Percentiles rank a stretch among this genome's conserved stretches.
Evolutionary conservation across 1,140 invertebrate genomes (phyloP).

Genomic region (Brachystomella parvula): DNA sequence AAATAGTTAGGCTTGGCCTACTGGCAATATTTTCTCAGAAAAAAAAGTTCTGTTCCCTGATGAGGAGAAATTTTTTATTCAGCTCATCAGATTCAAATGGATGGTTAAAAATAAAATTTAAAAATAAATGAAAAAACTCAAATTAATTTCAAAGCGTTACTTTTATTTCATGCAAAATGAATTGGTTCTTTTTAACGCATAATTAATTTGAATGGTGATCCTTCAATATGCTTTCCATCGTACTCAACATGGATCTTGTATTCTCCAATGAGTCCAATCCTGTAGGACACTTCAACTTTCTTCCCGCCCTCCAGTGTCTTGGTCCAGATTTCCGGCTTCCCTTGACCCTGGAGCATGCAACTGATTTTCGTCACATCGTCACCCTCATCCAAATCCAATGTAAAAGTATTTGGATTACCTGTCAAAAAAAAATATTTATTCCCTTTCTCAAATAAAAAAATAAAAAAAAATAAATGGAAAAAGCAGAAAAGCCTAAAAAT

Average conservation of each 20-base stretch:
- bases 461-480: no score
- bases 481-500: no score
- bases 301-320: slow-evolving; percentile 8
- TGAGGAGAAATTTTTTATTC: background rate
- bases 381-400: background rate
- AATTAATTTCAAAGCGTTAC: background rate
- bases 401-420: slow-evolving; percentile 15
- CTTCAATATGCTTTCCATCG: slow-evolving; percentile 21
- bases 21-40: no score
- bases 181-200: slow-evolving; percentile 15
- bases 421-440: background rate
- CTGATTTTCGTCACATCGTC: slow-evolving; percentile 10
- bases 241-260: slow-evolving; percentile 19
- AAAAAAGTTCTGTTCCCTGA: no score
- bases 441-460: no score
- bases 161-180: no score
- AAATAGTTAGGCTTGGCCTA: no score
- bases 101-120: background rate
- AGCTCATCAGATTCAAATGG: background rate
- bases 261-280: slow-evolving; percentile 20
- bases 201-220: slow-evolving; percentile 5
- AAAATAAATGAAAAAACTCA: background rate
- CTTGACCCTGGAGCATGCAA: background rate
- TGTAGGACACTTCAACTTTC: slow-evolving; percentile 13
- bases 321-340: slow-evolving; percentile 14